Base-by-base conservation (phyloP, 2,888 invertebrate genomes). In the Mesoligia furuncula region DNA sequence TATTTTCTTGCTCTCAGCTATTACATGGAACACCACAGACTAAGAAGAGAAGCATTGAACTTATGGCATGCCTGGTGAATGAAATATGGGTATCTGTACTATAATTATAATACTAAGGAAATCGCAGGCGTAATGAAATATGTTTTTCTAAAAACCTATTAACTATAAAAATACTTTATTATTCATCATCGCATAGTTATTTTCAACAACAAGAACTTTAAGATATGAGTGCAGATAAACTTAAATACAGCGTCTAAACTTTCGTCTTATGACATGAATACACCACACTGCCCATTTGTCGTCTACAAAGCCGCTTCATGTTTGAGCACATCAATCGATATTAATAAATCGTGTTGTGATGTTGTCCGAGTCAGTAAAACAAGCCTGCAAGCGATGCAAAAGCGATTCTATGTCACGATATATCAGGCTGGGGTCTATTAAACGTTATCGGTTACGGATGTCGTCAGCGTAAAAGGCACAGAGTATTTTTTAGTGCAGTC, bases 251-350 rank as follows among this genome's bases (percentile, higher is more conserved):
- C n/a, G 7, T 39, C 48, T 66, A 7, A n/a, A 66, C n/a, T 17
- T 66, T 39, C 64, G 27, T 7, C 8, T 62, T 5, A n/a, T 17
- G 27, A 0, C 20, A 61, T 51, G 31, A 77, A 67, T 68, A 65
- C n/a, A n/a, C 17, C 57, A 24, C 13, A 39, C 20, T 27, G 13
- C 6, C 36, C 5, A 80, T 73, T 80, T 51, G n/a, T 61, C 66
- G 17, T 61, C 9, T 20, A 36, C 36, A 36, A 36, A 36, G 36
- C 36, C 7, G 36, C 31, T 61, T 79, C 36, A 45, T 67, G 57
- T 73, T 79, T 66, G 65, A 48, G 42, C 51, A 66, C 66, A 66
- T 36, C 73, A 66, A 80, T 79, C 59, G 65, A 80, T 80, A 59
- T 36, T 20, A 66, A 80, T 80, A 73, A 79, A 73, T 79, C 31